Base-by-base conservation (phyloP, 2,797 vertebrate genomes). In the Melanotaenia maccullochi region DNA sequence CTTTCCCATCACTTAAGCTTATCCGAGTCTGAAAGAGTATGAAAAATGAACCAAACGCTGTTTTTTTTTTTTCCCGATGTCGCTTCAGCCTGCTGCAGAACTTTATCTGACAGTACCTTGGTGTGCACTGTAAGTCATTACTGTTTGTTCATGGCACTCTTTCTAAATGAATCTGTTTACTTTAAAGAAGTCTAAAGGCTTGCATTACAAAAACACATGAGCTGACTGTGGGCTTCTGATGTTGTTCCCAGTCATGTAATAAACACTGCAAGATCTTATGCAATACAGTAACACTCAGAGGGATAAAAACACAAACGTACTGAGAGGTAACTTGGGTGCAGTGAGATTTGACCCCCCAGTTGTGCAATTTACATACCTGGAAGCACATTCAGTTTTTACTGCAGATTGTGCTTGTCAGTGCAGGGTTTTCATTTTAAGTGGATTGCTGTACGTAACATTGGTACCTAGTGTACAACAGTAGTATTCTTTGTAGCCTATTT, bases 261-360 rank as follows among this genome's bases (percentile, higher is more conserved):
- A 75, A 75, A 87, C 74, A 78, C 36, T 18, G 61, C 12, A 61
- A 28, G 66, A 63, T 75, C 59, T 88, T 85, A 61, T 73, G 86
- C 73, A 89, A 87, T 60, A 14, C 51, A 47, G 36, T 24, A 49
- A 51, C 44, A 49, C 81, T 65, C 54, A 54, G 44, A 24, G 61
- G 64, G 57, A 77, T 71, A 40, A 63, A 85, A 84, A 85, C 76
- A 76, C 38, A 73, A 49, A 72, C 65, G 57, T 61, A 65, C 54
- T 24, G 35, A 35, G 49, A 87, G 68, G 78, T 82, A 82, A 87
- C 75, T 86, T 49, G 77, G 35, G 81, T 82, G 61, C 80, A 85
- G 65, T 82, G 79, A 87, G 80, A 75, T 83, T 78, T 82, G 81
- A 91, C 76, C 80, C 73, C 73, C 44, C 52, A 56, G 71, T 90